A percentile compares a stretch with the other conserved stretches of the same genome.
Conservation (phyloP, 2,113 vertebrate species). For the Crotophaga sulcirostris region DNA sequence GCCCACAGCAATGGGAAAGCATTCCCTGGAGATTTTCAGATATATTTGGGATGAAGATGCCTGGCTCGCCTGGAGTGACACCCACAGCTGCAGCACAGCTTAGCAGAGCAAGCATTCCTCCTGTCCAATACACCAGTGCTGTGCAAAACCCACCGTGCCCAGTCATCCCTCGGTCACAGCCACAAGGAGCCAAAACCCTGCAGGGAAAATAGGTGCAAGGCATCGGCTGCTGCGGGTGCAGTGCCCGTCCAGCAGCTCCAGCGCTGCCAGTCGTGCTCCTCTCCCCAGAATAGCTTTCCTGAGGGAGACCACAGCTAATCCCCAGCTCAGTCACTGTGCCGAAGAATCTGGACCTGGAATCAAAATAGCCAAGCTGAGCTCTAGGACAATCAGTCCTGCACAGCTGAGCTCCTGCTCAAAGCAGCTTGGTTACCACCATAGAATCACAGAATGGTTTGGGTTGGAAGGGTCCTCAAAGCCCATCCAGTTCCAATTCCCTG, state of each 20-base stretch:
- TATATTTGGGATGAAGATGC: constrained; percentile 6
- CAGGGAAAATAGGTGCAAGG: not conserved
- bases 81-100: not conserved
- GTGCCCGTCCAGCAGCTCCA: not conserved
- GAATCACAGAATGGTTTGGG: too few relatives aligned
- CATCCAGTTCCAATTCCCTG: too few relatives aligned
- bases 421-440: not conserved
- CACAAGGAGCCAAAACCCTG: accelerated
- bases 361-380: not conserved
- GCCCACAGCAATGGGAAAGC: not conserved
- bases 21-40: not conserved
- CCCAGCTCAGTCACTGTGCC: accelerated
- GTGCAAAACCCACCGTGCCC: not conserved
- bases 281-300: not conserved
- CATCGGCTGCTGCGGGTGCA: not conserved
- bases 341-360: not conserved
- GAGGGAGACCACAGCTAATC: not conserved
- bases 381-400: not conserved
- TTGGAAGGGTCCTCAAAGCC: too few relatives aligned
- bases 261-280: not conserved
- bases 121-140: accelerated
- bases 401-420: not conserved
- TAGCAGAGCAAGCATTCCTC: not conserved
- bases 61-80: not conserved
- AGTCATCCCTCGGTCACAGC: not conserved